These are phyloP conservation scores for Zootoca vivipara DNA, from an alignment of 2,113 vertebrate species.

Conservation along the genomic window DNA sequence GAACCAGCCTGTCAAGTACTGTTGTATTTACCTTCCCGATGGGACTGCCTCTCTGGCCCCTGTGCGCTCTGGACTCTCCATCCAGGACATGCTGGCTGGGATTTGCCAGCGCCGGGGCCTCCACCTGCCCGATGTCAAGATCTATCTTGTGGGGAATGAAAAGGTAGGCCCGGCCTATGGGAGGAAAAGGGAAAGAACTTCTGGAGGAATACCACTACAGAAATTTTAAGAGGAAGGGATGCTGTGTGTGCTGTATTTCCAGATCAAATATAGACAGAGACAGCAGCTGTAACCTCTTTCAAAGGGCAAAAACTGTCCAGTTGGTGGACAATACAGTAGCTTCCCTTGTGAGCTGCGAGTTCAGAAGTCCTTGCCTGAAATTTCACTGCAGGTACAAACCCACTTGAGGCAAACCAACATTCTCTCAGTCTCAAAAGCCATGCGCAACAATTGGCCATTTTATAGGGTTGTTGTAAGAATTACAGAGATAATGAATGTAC, in stretches of 20 bases:
- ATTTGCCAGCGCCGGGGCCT: constrained; percentile 95
- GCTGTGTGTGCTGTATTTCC: background rate
- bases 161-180: constrained; percentile 76
- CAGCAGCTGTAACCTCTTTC: background rate
- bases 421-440: background rate
- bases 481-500: background rate
- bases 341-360: background rate
- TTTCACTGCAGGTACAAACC: background rate
- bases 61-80: constrained; percentile 78
- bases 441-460: background rate
- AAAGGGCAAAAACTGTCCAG: background rate
- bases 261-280: background rate
- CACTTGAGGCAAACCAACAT: background rate
- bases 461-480: background rate
- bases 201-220: background rate
- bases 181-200: background rate
- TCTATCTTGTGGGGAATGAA: constrained; percentile 91
- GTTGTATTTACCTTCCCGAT: constrained; percentile 93
- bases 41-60: constrained; percentile 90
- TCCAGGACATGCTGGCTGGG: constrained; percentile 87
- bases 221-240: background rate
- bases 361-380: background rate
- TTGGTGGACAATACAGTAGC: background rate
- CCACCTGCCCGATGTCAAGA: constrained; percentile 86
- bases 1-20: constrained; percentile 84